Base-by-base conservation (phyloP, 2,113 vertebrate genomes). In the Thinocorus orbignyianus region DNA sequence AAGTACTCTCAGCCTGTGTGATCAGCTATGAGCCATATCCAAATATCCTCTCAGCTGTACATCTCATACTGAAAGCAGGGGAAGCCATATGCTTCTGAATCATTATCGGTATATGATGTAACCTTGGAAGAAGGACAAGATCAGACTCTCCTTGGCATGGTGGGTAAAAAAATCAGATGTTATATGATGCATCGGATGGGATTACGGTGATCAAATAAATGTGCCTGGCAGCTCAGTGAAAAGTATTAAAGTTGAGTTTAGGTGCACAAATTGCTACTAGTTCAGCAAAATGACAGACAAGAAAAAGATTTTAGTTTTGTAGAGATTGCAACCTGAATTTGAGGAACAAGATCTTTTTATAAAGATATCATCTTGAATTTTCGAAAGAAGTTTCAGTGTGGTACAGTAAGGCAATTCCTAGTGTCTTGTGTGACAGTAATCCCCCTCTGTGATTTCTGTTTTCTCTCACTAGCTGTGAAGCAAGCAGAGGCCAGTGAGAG, bases 11-110 rank as follows among this genome's bases (percentile, higher is more conserved):
- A 91, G 81, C 65, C 41, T 97, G 80, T 44, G 35, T 95, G 77
- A 39, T 88, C 6, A 90, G 87, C 42, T 98, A 94, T 82, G 16
- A 94, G 44, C 86, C 57, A 2, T 96, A 97, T 80, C 97, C 97
- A 83, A 97, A 97, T 86, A 96, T 94, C 42, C 74, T 97, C 80
- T 97, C 96, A 76, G 84, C 81, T 65, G 62, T 95, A 55, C 83
- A 92, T 78, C 97, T 98, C 79, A 97, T 96, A 68, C 73, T 97
- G 91, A 92, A 96, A 57, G 62, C 80, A 49, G 92, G 92, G n/a
- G 85, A 98, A 97, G 74, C 82, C 37, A 94, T 98, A n/a, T 96
- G 89, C 82, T 77, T 78, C 76, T 94, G 89, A 93, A 74, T 73
- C 72, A 42, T n/a, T 70, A 61, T 61, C 44, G 60, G 33, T 60